phyloP scores from a whole-genome alignment of 2,888 invertebrate species.

The Tachystola acroxantha region DNA sequence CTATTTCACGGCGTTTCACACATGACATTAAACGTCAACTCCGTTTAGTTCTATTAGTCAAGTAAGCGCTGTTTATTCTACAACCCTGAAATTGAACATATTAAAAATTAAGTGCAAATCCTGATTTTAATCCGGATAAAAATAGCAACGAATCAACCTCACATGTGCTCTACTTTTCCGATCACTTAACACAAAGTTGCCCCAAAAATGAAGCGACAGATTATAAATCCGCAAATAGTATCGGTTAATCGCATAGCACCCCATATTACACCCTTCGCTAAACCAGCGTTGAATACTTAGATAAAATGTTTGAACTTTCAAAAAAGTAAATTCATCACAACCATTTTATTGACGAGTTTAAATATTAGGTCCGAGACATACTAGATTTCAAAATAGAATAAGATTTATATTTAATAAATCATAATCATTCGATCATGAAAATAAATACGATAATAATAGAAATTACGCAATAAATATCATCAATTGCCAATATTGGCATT shows the following conservation, averaged over 20 bases:
- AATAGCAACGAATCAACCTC: conserved; percentile 15
- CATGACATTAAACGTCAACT: too few species aligned
- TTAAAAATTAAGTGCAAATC: conserved; percentile 24
- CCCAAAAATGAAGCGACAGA: conserved; percentile 29
- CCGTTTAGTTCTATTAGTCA: too few species aligned
- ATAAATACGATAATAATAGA: too few species aligned
- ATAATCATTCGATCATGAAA: too few species aligned
- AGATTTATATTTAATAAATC: too few species aligned
- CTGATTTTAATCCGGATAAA: conserved; percentile 24
- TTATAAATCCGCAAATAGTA: conserved; percentile 61
- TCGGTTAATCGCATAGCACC: conserved; percentile 29
- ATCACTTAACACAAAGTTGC: conserved; percentile 29
- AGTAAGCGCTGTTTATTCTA: conserved; percentile 4
- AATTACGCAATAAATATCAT: too few species aligned
- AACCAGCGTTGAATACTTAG: conserved; percentile 30
- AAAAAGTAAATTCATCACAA: conserved; percentile 38
- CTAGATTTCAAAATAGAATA: too few species aligned
- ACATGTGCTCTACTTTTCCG: conserved; percentile 29
- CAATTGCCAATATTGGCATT: too few species aligned
- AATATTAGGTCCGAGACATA: conserved; percentile 5
- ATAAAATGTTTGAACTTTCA: conserved; percentile 52
- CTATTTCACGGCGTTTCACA: too few species aligned
- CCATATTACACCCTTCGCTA: conserved; percentile 64
- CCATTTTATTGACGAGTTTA: conserved; percentile 5
- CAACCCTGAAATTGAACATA: conserved; percentile 11